These are phyloP conservation scores for Troides aeacus DNA, from an alignment of 2,888 invertebrate genomes.

Conservation along the genomic window DNA sequence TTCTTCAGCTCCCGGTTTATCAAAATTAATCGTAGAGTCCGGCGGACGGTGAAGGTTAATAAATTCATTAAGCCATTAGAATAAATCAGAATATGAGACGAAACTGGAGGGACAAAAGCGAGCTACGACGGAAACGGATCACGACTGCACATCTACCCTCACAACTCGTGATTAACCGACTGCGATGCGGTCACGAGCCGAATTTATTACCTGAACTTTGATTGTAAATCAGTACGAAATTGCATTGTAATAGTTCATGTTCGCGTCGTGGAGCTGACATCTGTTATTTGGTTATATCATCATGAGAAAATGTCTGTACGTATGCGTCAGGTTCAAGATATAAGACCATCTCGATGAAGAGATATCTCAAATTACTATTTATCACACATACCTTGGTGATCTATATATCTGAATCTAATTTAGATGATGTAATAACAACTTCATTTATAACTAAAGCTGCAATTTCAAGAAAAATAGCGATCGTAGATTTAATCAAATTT, in stretches of 20 bases:
- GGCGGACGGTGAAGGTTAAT: conserved; percentile 43
- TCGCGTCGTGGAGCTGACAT: conserved; percentile 10
- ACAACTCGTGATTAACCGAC: conserved; percentile 55
- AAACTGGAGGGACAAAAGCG: conserved; percentile 34
- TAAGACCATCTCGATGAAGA: too few species aligned
- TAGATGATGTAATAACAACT: background rate
- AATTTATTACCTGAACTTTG: conserved; percentile 62
- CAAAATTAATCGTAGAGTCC: background rate
- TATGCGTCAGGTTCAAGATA: too few species aligned
- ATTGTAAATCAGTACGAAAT: conserved; percentile 47
- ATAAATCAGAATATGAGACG: conserved; percentile 53
- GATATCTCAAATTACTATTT: too few species aligned
- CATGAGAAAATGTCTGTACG: background rate
- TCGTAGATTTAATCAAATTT: too few species aligned
- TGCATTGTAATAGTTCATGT: conserved; percentile 28
- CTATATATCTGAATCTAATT: background rate
- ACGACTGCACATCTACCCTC: conserved; percentile 41
- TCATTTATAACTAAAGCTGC: too few species aligned
- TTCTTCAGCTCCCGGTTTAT: background rate
- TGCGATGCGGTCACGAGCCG: conserved; percentile 61
- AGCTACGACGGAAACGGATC: conserved; percentile 43
- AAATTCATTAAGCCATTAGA: conserved; percentile 58
- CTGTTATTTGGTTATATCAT: conserved; percentile 10
- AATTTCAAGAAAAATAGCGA: too few species aligned
- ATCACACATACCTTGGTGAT: background rate